Evolutionary conservation across 2,113 vertebrate genomes (phyloP), one percentile per base, ranked within the genome.

Genomic region (Alethe castanea): DNA sequence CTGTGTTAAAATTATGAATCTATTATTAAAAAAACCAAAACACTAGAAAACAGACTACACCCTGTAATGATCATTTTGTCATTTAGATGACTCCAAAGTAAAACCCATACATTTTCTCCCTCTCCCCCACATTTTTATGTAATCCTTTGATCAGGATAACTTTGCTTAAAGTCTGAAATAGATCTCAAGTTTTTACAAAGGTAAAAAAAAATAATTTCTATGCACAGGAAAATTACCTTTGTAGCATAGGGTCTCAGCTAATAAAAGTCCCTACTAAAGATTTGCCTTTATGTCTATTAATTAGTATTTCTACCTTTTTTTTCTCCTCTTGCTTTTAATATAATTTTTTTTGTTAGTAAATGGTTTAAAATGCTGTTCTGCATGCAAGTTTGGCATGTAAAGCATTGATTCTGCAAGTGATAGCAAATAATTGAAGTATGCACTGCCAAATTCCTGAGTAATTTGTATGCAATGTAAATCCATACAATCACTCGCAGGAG

Each of bases 401-500:
- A 91, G 45, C 90, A 91, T n/a, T 95, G 83, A 94, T 97, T 97
- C 89, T 92, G n/a, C 38, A 94, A 73, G 52, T 95, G 90, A 96
- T 91, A 95, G 73, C 64, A 97, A 96, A 96, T 96, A 94, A 97
- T 94, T 97, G 91, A 95, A 93, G 60, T 88, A 83, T 40, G 40
- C 62, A 78, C 44, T 79, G 45, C 87, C 84, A 86, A 97, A 96
- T 72, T 92, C 86, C 84, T 78, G 29, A 82, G 64, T 87, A 95
- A 96, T 97, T 71, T 96, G 86, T 96, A 96, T 97, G 70, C 90
- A 96, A 93, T 92, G 94, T 95, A 94, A 97, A 97, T 97, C 95
- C 96, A 96, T 95, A 92, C 57, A 95, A 85, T 96, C 92, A 90
- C 86, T 95, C 60, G 65, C 81, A 97, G 96, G 73, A 94, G 76